phyloP scores from a whole-genome alignment of 2,797 vertebrate genomes.

The Sarcophilus harrisii region DNA sequence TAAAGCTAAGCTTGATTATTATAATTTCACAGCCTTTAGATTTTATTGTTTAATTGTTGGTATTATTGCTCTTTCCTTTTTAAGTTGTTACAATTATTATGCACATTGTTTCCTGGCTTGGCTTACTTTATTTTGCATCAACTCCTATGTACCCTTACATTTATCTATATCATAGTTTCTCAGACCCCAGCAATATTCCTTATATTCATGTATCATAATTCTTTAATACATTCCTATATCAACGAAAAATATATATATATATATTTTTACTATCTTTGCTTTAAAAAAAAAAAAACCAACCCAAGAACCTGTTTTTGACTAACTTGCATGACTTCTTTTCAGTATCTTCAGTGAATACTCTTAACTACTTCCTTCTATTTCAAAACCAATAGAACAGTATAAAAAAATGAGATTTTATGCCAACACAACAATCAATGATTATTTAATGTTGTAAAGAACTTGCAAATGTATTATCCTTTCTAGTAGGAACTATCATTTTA shows the following conservation, averaged over 20 bases:
- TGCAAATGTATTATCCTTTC: not conserved
- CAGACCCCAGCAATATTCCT: not conserved
- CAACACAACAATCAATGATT: not conserved
- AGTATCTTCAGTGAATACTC: not conserved
- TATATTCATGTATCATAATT: not conserved
- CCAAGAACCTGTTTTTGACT: not conserved
- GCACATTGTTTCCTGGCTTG: not conserved
- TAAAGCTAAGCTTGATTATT: not conserved
- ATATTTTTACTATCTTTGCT: not conserved
- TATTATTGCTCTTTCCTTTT: not conserved
- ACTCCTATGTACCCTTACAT: not conserved
- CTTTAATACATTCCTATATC: not conserved
- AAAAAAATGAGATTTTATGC: slow-evolving; percentile 38
- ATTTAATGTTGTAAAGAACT: not conserved
- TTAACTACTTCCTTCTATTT: slow-evolving; percentile 35
- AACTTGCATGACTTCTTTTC: slow-evolving; percentile 10
- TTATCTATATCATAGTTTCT: not conserved
- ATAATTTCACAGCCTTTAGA: not conserved
- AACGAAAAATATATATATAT: too few species aligned
- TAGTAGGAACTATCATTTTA: not conserved
- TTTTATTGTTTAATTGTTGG: not conserved
- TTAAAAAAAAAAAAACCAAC: too few species aligned
- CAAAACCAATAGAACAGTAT: not conserved
- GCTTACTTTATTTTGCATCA: not conserved
- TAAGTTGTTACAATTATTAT: not conserved